phyloP scores from a whole-genome alignment of 2,113 vertebrate species.

The Dasyprocta punctata region DNA sequence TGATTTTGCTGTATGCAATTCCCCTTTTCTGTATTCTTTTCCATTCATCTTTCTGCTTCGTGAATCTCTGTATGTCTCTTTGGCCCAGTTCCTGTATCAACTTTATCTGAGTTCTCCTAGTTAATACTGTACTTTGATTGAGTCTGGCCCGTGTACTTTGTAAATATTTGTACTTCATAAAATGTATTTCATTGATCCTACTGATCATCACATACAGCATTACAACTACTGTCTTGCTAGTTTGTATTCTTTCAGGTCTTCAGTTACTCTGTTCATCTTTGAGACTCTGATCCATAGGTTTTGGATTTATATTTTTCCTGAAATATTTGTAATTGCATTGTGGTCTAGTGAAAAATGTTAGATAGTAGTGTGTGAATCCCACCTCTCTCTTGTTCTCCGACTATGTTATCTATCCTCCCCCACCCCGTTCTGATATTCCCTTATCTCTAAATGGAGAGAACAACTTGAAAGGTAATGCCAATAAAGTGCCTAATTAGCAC shows the following conservation, averaged over 20 bases:
- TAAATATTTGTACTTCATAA: neutral
- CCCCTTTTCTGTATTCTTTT: neutral
- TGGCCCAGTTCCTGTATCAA: neutral
- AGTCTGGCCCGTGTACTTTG: neutral
- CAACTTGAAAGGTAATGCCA: neutral
- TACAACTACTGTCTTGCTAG: neutral
- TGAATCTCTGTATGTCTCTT: neutral
- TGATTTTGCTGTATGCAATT: neutral
- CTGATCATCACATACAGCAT: neutral
- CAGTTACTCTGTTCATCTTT: neutral
- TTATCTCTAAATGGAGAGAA: neutral
- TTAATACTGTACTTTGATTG: neutral
- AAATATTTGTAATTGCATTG: slow-evolving; percentile 21
- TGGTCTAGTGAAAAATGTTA: neutral
- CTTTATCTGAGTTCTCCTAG: neutral
- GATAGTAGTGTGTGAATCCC: neutral
- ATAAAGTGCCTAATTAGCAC: neutral
- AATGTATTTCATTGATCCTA: neutral
- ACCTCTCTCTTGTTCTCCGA: neutral
- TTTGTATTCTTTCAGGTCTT: neutral
- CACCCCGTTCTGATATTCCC: neutral
- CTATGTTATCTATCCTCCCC: neutral
- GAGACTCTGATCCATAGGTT: neutral
- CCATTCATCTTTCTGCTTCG: neutral
- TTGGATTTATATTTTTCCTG: neutral